Conservation (phyloP, 2,888 invertebrate genomes). For the Thymelicus lineola region DNA sequence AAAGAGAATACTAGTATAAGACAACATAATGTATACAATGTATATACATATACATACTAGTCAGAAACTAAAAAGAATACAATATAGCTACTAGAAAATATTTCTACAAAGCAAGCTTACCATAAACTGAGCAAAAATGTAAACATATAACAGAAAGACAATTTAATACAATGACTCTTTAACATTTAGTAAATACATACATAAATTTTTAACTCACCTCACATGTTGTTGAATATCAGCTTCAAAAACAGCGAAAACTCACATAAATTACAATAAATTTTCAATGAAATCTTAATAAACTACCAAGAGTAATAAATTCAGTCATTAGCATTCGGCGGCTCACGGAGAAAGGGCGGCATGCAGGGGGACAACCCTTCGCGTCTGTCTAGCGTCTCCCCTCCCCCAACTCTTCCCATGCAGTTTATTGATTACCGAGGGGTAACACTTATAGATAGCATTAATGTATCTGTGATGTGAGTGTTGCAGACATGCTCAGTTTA, state of each 20-base stretch:
- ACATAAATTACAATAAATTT: too few species aligned
- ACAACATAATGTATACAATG: too few species aligned
- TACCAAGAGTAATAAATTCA: slow-evolving; percentile 9
- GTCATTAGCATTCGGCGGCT: neutral
- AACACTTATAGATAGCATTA: neutral
- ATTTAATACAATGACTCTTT: too few species aligned
- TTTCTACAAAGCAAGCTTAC: too few species aligned
- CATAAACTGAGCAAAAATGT: neutral
- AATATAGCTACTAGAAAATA: too few species aligned
- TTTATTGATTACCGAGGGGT: slow-evolving; percentile 21
- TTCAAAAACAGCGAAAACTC: neutral
- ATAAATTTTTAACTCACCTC: neutral
- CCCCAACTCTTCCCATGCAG: neutral
- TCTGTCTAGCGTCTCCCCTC: neutral
- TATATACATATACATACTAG: too few species aligned
- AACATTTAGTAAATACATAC: too few species aligned
- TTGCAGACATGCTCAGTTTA: neutral
- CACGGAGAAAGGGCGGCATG: slow-evolving; percentile 12
- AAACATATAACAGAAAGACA: neutral
- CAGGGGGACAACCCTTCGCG: neutral
- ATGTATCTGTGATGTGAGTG: neutral
- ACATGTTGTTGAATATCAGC: neutral
- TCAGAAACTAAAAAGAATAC: too few species aligned
- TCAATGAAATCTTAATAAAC: neutral
- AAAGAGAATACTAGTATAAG: too few species aligned